These are phyloP conservation scores for Sericinus montela DNA, from an alignment of 2,888 invertebrate genomes.

Conservation along the genomic window DNA sequence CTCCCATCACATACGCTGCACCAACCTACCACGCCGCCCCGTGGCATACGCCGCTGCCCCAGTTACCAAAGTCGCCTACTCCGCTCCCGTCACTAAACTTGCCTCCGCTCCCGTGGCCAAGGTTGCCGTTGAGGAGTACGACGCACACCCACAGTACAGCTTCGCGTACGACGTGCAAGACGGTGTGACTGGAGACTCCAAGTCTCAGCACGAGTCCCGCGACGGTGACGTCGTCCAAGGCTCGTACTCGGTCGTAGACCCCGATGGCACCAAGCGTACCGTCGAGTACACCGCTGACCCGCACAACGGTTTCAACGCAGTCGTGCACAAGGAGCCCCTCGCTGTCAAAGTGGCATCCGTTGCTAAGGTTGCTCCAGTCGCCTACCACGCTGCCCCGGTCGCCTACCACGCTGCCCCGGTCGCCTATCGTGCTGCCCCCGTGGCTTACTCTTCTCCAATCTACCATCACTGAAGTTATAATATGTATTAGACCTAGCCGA, in stretches of 20 bases:
- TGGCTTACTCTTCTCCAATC: conserved; percentile 79
- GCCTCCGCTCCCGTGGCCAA: conserved; percentile 34
- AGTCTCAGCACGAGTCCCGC: conserved; percentile 66
- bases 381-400: conserved; percentile 34
- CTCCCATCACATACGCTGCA: conserved; percentile 27
- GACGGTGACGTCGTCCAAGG: conserved; percentile 72
- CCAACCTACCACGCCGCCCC: conserved; percentile 40
- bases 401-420: conserved; percentile 64
- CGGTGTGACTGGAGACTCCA: conserved; percentile 69
- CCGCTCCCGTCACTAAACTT: conserved; percentile 55
- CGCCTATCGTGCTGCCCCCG: conserved; percentile 23
- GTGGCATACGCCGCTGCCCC: conserved; percentile 44
- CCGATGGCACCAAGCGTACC: conserved; percentile 77
- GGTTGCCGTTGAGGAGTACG: conserved; percentile 26
- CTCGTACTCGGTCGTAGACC: conserved; percentile 75
- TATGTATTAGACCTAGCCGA: not conserved
- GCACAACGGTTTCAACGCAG: conserved; percentile 78
- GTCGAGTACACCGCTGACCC: conserved; percentile 73
- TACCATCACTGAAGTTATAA: conserved; percentile 70
- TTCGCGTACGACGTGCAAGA: conserved; percentile 80
- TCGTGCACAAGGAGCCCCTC: conserved; percentile 67
- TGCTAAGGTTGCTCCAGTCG: conserved; percentile 29
- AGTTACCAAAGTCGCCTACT: conserved; percentile 36
- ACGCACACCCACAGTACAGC: conserved; percentile 66
- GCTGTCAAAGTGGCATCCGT: conserved; percentile 32